phyloP scores from a whole-genome alignment of 2,113 vertebrate species.

The Sphyrna mokarran region DNA sequence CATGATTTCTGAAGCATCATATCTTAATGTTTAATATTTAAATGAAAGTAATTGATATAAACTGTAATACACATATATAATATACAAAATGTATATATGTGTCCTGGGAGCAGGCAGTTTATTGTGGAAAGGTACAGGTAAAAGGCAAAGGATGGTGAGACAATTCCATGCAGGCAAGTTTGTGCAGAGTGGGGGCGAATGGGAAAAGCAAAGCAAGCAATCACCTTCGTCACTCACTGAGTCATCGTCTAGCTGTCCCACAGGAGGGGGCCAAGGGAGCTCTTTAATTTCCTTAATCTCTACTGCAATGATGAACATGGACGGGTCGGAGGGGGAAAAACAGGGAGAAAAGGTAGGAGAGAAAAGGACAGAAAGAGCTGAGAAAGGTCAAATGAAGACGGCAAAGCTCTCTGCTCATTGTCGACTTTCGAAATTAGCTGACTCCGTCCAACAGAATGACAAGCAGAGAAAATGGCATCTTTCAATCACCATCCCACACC shows the following conservation, averaged over 20 bases:
- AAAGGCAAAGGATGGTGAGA: constrained; percentile 17
- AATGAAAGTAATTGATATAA: background rate
- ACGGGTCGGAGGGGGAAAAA: background rate
- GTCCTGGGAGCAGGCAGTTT: constrained; percentile 3
- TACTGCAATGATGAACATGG: constrained; percentile 43
- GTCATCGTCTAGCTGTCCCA: constrained; percentile 60
- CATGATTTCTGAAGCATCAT: background rate
- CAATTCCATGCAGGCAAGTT: constrained; percentile 31
- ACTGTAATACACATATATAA: background rate
- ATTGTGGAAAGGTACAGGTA: background rate
- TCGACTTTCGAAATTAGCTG: background rate
- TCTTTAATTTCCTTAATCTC: constrained; percentile 57
- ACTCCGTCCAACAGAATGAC: background rate
- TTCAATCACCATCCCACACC: background rate
- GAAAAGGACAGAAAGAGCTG: constrained; percentile 35
- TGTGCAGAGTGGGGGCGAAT: constrained; percentile 11
- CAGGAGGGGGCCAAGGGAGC: constrained; percentile 59
- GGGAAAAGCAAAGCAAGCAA: constrained; percentile 42
- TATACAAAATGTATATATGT: background rate
- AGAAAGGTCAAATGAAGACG: constrained; percentile 28
- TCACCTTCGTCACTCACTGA: constrained; percentile 59
- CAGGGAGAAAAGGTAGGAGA: background rate
- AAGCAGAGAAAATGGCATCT: background rate
- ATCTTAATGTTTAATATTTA: constrained; percentile 13
- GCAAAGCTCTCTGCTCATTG: background rate